Conservation (phyloP, 2,113 vertebrate species). For the Holacanthus passer region DNA sequence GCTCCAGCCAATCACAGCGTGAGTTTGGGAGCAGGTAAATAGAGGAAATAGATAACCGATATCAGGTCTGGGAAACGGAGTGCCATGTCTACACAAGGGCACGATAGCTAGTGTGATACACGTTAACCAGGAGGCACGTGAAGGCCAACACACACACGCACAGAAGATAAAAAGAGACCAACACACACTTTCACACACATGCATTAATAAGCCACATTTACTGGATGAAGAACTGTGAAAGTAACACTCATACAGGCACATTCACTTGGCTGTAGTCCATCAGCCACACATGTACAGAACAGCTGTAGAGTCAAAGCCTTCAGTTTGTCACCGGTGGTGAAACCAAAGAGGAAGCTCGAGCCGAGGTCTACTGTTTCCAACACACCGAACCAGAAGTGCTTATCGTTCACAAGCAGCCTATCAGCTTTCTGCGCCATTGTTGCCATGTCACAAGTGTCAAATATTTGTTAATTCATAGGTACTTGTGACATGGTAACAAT, state of each 20-base stretch:
- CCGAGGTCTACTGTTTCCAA: slow-evolving; percentile 61
- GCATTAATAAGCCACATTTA: not conserved
- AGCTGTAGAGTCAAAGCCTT: slow-evolving; percentile 61
- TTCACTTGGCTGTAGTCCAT: slow-evolving; percentile 30
- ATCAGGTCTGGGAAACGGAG: slow-evolving; percentile 37
- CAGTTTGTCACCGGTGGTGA: slow-evolving; percentile 57
- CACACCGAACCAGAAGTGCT: slow-evolving; percentile 61
- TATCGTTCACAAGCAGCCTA: slow-evolving; percentile 57
- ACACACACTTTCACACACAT: not conserved
- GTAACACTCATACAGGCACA: not conserved
- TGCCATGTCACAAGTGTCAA: slow-evolving; percentile 54
- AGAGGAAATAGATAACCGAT: slow-evolving; percentile 68
- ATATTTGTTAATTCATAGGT: slow-evolving; percentile 24
- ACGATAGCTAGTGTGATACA: slow-evolving; percentile 35
- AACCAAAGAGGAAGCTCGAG: slow-evolving; percentile 67
- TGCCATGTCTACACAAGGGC: slow-evolving; percentile 36
- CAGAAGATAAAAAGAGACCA: not conserved
- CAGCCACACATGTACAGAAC: slow-evolving; percentile 28
- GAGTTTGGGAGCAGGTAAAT: slow-evolving; percentile 30
- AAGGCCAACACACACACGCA: slow-evolving; percentile 17
- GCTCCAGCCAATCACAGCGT: slow-evolving; percentile 52
- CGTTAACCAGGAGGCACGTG: slow-evolving; percentile 36
- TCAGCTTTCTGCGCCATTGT: slow-evolving; percentile 65
- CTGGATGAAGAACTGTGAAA: not conserved
- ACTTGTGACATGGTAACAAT: slow-evolving; percentile 23